Evolutionary conservation across 2,113 vertebrate genomes (phyloP), one percentile per base, ranked within the genome.

Genomic region (Scomber scombrus): DNA sequence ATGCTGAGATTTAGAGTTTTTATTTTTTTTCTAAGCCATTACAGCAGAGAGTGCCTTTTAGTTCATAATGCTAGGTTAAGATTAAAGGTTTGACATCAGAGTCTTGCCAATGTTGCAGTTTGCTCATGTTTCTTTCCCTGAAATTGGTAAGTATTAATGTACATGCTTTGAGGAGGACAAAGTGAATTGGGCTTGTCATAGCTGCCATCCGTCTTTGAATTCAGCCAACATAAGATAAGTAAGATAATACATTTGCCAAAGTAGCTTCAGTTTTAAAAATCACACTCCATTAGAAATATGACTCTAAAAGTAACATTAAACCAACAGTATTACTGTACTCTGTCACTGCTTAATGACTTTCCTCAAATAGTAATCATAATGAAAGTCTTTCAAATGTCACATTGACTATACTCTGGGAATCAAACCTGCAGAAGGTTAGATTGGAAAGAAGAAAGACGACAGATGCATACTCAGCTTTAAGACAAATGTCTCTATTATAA

Each of bases 341-440:
- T 72, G 49, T 71, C 72, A 54, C 54, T 66, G 63, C 46, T 61
- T 50, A 75, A 68, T 69, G 64, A 55, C 58, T 62, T 71, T 75
- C 40, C 40, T 84, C 58, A 86, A 86, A 75, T 43, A 66, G 43
- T 80, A 73, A 79, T 82, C 82, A 79, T 57, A 62, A 75, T 71
- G 21, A 73, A 85, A 81, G 11, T 12, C 60, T 71, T 65, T 84
- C 49, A 82, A 86, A 86, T 80, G 66, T 78, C 75, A 85, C 52
- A 70, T n/a, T 64, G 47, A 68, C 46, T 23, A 16, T 8, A 63
- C 16, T 65, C 18, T 68, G 34, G 26, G 23, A 26, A 26, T 26
- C 23, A 26, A 26, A 26, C 2, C 23, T 26, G 23, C 23, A 26
- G 23, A 26, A 26, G 3, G 3, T 26, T 2, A 26, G 23, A 26